Base-by-base conservation (phyloP, 2,113 vertebrate genomes). In the Columba janthina region DNA sequence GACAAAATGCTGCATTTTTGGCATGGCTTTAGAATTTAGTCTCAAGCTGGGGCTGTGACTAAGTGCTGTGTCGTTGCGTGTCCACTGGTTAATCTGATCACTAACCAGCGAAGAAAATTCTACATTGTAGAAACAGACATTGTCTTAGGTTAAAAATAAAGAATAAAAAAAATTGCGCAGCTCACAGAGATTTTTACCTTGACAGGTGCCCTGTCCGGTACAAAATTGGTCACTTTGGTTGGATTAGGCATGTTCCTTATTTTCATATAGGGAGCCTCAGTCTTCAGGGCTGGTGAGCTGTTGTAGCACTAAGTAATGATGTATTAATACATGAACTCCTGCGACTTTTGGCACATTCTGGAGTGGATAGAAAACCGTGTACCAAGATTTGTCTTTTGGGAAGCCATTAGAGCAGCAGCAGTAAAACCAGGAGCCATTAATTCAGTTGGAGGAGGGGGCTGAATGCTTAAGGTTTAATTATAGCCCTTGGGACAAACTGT, bases 401-500 rank as follows among this genome's bases (percentile, higher is more conserved):
- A 83, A 79, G 62, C 36, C 71, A 46, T 93, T 89, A 69, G 58
- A 93, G 77, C 58, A 91, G 80, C 74, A 87, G 65, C 61, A 92
- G 16, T 64, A 60, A 42, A 93, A 61, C 56, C 72, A 90, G 67
- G 48, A 86, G 65, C 51, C 56, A 17, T 80, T 77, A 51, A 76
- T 76, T 91, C 69, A 58, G 50, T 19, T 78, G 74, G 70, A 95
- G 70, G 50, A 94, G 50, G 66, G 87, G 44, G 48, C 84, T 81
- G 84, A 78, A 69, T 5, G 19, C 46, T 73, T 58, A 50, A 62
- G 25, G 34, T 76, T 95, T 96, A 91, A 89, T 96, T 97, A 77
- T 42, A 93, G 48, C 89, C 76, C 40, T 0, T 3, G 12, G 87
- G 87, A 79, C 75, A 89, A 91, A 89, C 54, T 64, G 54, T 91